Conservation (phyloP, 2,888 invertebrate genomes). For the Monochamus alternatus region DNA sequence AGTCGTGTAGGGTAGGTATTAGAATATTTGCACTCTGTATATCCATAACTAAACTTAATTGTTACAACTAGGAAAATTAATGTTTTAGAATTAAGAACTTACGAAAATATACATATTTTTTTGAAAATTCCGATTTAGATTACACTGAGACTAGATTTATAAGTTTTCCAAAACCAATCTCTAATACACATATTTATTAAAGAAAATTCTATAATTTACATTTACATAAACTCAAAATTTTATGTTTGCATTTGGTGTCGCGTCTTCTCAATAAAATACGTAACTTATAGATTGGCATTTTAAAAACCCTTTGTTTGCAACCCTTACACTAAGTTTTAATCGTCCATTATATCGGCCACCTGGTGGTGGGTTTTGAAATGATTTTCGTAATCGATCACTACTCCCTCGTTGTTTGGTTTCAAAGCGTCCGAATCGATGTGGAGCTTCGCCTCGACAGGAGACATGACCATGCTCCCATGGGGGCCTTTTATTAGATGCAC, state of each 20-base stretch:
- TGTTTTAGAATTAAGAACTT: slow-evolving; percentile 28
- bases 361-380: slow-evolving; percentile 48
- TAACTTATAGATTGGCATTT: slow-evolving; percentile 36
- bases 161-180: slow-evolving; percentile 39
- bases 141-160: slow-evolving; percentile 48
- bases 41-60: slow-evolving; percentile 4
- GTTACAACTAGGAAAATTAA: slow-evolving; percentile 37
- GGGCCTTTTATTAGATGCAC: slow-evolving; percentile 73
- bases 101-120: slow-evolving; percentile 2
- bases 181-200: slow-evolving; percentile 21
- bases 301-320: slow-evolving; percentile 27
- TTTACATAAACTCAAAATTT: slow-evolving; percentile 19
- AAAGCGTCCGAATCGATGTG: slow-evolving; percentile 76
- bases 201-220: slow-evolving; percentile 31
- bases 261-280: slow-evolving; percentile 2
- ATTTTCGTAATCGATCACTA: slow-evolving; percentile 73
- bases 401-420: slow-evolving; percentile 76
- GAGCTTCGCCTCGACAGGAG: slow-evolving; percentile 74
- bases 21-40: slow-evolving; percentile 21
- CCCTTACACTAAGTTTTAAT: slow-evolving; percentile 36
- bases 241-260: neutral
- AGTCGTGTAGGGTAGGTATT: neutral
- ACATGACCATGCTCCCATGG: slow-evolving; percentile 74
- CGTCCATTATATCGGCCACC: slow-evolving; percentile 42
- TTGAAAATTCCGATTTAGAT: slow-evolving; percentile 28